These are phyloP conservation scores for Corythornis vintsioides DNA, from an alignment of 2,113 vertebrate species.

Conservation along the genomic window DNA sequence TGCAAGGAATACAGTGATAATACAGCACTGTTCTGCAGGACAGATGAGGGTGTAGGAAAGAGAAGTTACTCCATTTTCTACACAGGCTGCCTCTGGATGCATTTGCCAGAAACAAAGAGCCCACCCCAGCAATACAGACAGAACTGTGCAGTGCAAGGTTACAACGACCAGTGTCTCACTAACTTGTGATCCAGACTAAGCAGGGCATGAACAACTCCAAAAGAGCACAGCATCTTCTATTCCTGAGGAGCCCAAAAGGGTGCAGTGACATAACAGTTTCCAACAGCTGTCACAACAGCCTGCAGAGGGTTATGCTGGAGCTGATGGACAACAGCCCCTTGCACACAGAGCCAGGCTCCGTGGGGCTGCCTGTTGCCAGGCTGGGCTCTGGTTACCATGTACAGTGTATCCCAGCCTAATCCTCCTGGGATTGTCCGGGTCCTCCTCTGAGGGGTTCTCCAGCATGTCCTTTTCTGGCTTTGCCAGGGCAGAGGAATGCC, in stretches of 20 bases:
- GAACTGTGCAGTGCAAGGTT: neutral
- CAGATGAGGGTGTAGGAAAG: neutral
- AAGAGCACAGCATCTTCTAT: constrained; percentile 53
- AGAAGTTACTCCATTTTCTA: neutral
- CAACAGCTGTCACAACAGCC: constrained; percentile 72
- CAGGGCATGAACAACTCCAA: constrained; percentile 22
- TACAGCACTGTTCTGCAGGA: neutral
- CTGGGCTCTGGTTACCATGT: constrained; percentile 14
- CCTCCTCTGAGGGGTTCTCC: neutral
- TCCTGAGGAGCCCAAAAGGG: constrained; percentile 57
- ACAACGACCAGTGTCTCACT: constrained; percentile 28
- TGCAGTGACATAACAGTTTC: constrained; percentile 70
- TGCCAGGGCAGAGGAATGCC: constrained; percentile 22
- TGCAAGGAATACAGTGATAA: neutral
- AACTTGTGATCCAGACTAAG: constrained; percentile 46
- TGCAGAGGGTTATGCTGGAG: constrained; percentile 7
- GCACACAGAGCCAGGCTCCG: neutral
- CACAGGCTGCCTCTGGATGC: neutral
- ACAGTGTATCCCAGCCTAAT: constrained; percentile 10
- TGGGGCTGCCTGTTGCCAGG: neutral
- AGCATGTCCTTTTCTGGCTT: constrained; percentile 41
- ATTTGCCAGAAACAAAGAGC: neutral
- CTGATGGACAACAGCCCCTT: constrained; percentile 63
- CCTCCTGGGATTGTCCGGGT: neutral
- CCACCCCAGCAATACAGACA: neutral